Evolutionary conservation across 2,113 vertebrate genomes (phyloP).

Genomic region (Astatoreochromis straeleni): DNA sequence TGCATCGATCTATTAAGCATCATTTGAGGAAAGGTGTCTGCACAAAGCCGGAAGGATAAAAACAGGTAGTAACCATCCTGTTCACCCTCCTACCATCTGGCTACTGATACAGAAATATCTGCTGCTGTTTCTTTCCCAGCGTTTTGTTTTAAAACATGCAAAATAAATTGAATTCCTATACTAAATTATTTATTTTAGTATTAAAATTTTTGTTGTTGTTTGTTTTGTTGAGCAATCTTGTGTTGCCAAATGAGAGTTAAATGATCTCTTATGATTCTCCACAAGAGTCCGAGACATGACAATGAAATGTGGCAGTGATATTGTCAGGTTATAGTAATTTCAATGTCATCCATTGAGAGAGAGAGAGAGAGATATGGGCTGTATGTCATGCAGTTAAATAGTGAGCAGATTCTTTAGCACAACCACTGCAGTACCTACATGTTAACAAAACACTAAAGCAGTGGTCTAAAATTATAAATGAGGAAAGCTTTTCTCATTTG

Average conservation of each 20-base stretch:
- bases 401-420: no score
- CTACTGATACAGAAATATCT: not conserved
- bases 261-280: not conserved
- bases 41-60: not conserved
- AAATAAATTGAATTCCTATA: rapidly evolving
- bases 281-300: not conserved
- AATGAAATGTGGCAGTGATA: not conserved
- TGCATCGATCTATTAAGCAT: not conserved
- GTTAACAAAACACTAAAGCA: no score
- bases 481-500: no score
- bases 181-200: not conserved
- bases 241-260: not conserved
- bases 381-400: no score
- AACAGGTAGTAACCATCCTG: not conserved
- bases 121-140: rapidly evolving
- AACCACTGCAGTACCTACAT: no score
- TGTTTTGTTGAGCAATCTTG: not conserved
- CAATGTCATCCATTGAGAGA: not conserved
- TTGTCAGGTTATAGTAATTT: not conserved
- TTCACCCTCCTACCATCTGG: not conserved
- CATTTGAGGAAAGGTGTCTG: not conserved
- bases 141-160: not conserved
- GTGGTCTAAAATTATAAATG: no score
- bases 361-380: no score
- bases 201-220: not conserved